Evolutionary conservation across 2,888 invertebrate genomes (phyloP).

Genomic region (Agrochola circellaris): DNA sequence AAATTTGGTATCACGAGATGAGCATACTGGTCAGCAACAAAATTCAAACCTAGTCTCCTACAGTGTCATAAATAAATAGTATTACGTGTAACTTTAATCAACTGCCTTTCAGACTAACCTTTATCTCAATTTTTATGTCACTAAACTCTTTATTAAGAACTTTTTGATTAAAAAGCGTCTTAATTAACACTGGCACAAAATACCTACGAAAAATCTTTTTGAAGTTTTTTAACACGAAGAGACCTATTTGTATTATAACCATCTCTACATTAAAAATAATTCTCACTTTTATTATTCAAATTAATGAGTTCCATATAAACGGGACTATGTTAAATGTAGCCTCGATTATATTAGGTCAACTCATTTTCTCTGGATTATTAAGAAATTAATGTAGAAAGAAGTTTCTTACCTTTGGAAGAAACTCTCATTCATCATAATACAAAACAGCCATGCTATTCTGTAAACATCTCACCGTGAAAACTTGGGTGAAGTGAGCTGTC

Average conservation of each 20-base stretch:
- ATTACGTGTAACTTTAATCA: background rate
- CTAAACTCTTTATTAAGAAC: background rate
- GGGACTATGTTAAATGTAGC: background rate
- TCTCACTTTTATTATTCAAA: too few relatives aligned
- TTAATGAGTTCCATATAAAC: background rate
- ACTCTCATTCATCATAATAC: slow-evolving; percentile 25
- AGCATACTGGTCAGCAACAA: background rate
- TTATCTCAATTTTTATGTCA: background rate
- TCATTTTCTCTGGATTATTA: slow-evolving; percentile 13
- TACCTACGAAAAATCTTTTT: background rate
- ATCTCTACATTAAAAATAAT: background rate
- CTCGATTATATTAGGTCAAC: background rate
- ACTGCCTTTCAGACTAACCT: slow-evolving; percentile 1
- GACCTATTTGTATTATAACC: background rate
- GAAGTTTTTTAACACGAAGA: background rate
- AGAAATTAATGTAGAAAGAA: slow-evolving; percentile 10
- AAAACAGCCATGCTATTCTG: too few relatives aligned
- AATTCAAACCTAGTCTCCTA: background rate
- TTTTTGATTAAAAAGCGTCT: slow-evolving; percentile 24
- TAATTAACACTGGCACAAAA: slow-evolving; percentile 2
- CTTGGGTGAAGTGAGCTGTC: too few relatives aligned
- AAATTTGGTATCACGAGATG: background rate
- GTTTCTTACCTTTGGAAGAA: slow-evolving; percentile 11
- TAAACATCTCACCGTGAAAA: too few relatives aligned
- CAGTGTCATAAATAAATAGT: background rate